phyloP scores from a whole-genome alignment of 2,797 vertebrate genomes.

The Enteromius afrohamiltoni region DNA sequence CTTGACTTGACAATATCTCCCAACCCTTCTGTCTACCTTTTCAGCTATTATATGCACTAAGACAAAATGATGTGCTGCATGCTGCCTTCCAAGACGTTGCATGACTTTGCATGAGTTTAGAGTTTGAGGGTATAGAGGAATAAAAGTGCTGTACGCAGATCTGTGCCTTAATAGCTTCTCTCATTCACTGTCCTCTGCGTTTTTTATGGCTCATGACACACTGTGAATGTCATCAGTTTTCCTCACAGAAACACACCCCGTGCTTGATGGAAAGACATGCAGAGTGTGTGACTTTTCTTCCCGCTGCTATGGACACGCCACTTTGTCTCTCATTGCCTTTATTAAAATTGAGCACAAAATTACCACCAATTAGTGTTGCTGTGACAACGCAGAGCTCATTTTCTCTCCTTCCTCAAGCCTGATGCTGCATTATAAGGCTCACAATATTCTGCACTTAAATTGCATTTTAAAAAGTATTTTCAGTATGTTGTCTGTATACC shows the following conservation, averaged over 20 bases:
- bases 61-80: background rate
- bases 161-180: conserved; percentile 64
- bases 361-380: conserved; percentile 75
- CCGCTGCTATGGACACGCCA: conserved; percentile 58
- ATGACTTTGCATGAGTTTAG: background rate
- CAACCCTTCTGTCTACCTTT: background rate
- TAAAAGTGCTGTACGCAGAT: background rate
- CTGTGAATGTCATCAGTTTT: conserved; percentile 66
- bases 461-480: background rate
- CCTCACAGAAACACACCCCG: conserved; percentile 26
- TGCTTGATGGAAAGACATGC: conserved; percentile 37
- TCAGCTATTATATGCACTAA: background rate
- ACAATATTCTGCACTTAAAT: background rate
- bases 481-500: background rate
- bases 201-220: conserved; percentile 69
- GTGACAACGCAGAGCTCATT: conserved; percentile 64
- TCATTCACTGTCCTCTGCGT: conserved; percentile 59
- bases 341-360: conserved; percentile 71
- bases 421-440: conserved; percentile 4
- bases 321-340: conserved; percentile 66
- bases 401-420: conserved; percentile 61
- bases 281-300: conserved; percentile 12
- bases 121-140: background rate
- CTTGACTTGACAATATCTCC: conserved; percentile 4
- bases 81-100: background rate